A percentile compares a stretch with the other conserved stretches of the same genome.
Conservation (phyloP, 2,113 vertebrate genomes). For the Shinisaurus crocodilurus region DNA sequence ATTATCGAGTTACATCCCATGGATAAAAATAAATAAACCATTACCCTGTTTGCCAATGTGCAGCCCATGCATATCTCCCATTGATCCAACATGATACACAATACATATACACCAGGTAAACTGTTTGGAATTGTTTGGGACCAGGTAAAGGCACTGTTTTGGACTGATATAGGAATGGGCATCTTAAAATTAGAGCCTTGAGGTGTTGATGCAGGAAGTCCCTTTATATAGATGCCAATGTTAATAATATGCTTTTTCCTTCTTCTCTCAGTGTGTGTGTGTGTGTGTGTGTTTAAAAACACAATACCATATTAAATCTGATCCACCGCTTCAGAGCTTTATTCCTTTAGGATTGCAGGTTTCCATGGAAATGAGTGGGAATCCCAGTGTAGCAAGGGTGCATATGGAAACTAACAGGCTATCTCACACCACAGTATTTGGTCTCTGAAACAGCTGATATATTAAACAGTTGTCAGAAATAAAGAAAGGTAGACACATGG, state of each 20-base stretch:
- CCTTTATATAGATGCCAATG: not conserved
- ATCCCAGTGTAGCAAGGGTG: slow-evolving; percentile 43
- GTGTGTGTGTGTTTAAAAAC: not conserved
- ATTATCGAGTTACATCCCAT: not conserved
- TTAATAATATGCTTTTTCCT: not conserved
- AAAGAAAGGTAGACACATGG: slow-evolving; percentile 23
- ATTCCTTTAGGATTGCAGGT: slow-evolving; percentile 47
- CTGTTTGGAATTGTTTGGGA: too few relatives aligned
- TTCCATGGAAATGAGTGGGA: slow-evolving; percentile 68
- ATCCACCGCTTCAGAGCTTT: slow-evolving; percentile 47
- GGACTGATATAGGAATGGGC: slow-evolving; percentile 11
- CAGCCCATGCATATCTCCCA: not conserved
- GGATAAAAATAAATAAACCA: not conserved
- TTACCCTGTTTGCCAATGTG: not conserved
- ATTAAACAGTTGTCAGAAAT: slow-evolving; percentile 8
- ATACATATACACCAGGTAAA: not conserved
- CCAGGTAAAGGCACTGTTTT: not conserved
- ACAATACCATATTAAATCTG: slow-evolving; percentile 11
- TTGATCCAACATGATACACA: not conserved
- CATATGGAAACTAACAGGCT: slow-evolving; percentile 56
- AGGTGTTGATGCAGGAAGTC: slow-evolving; percentile 30
- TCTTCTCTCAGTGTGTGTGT: too few relatives aligned
- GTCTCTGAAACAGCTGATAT: slow-evolving; percentile 55
- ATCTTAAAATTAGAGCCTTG: slow-evolving; percentile 36
- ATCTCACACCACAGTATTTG: slow-evolving; percentile 40